phyloP scores from a whole-genome alignment of 1,140 invertebrate genomes.

The Drosophila miranda region DNA sequence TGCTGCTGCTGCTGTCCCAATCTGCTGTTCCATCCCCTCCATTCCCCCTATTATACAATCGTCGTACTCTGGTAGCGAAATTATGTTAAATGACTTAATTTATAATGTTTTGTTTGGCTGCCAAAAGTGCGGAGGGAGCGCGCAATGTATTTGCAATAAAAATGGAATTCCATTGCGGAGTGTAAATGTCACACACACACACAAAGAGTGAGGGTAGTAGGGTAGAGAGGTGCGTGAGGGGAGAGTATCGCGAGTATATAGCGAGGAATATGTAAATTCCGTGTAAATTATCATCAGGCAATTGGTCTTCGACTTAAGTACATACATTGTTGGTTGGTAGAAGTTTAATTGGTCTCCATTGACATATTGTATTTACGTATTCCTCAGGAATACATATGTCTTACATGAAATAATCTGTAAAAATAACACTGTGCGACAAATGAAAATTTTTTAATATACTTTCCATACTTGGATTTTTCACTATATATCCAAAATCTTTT shows the following conservation, averaged over 20 bases:
- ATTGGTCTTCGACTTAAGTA: neutral
- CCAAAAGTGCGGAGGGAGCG: slow-evolving; percentile 46
- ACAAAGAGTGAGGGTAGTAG: slow-evolving; percentile 1
- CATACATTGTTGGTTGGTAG: too few species aligned
- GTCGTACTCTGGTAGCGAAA: slow-evolving; percentile 66
- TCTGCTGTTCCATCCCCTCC: slow-evolving; percentile 2
- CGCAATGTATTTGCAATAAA: slow-evolving; percentile 58
- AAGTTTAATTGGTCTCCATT: too few species aligned
- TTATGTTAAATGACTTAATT: slow-evolving; percentile 79
- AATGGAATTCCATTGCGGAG: slow-evolving; percentile 46
- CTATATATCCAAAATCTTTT: neutral
- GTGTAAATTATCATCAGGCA: slow-evolving; percentile 7
- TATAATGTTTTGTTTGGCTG: slow-evolving; percentile 72
- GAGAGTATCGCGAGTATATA: slow-evolving; percentile 8
- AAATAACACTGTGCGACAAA: too few species aligned
- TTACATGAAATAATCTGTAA: too few species aligned
- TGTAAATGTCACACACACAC: slow-evolving; percentile 41
- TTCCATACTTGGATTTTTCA: too few species aligned
- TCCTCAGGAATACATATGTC: too few species aligned
- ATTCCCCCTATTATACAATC: too few species aligned
- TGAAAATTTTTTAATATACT: too few species aligned
- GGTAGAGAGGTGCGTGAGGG: slow-evolving; percentile 10
- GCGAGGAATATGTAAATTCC: slow-evolving; percentile 29
- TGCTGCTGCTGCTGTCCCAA: slow-evolving; percentile 45
- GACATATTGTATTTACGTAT: too few species aligned